Conservation (phyloP, 2,113 vertebrate species). For the Etheostoma cragini region DNA sequence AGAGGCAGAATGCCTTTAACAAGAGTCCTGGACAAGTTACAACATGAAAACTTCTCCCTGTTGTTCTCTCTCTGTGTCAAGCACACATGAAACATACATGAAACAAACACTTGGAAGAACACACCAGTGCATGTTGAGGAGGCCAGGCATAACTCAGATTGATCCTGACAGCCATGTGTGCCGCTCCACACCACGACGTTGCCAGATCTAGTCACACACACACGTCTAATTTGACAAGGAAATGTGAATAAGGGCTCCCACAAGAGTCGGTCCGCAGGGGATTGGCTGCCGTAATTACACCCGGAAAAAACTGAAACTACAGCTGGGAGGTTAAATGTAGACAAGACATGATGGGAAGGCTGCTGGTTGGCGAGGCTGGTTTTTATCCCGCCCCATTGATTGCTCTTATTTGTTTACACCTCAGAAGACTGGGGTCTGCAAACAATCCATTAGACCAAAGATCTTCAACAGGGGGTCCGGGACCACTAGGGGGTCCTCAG, state of each 20-base stretch:
- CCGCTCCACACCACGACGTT: neutral
- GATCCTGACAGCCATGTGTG: slow-evolving; percentile 52
- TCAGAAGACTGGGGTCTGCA: neutral
- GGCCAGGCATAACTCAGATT: slow-evolving; percentile 38
- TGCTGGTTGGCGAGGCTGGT: neutral
- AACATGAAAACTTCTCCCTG: neutral
- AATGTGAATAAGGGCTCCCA: slow-evolving; percentile 50
- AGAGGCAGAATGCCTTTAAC: neutral
- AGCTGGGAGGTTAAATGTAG: neutral
- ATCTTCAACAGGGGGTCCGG: no score
- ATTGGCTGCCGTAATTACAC: slow-evolving; percentile 44
- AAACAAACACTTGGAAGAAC: slow-evolving; percentile 17
- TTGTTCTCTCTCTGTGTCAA: neutral
- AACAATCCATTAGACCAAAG: neutral
- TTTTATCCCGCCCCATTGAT: neutral
- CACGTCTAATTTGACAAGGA: slow-evolving; percentile 55
- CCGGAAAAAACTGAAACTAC: neutral
- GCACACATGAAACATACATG: neutral
- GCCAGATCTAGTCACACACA: slow-evolving; percentile 55
- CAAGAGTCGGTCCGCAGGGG: slow-evolving; percentile 30
- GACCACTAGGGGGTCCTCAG: no score
- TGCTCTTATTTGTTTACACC: neutral
- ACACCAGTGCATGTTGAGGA: slow-evolving; percentile 1
- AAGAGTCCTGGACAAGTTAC: neutral
- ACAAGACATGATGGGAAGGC: neutral